Percentiles rank a stretch among this genome's conserved stretches.
Conservation (phyloP, 2,888 invertebrate species). For the Andrena trimmerana region DNA sequence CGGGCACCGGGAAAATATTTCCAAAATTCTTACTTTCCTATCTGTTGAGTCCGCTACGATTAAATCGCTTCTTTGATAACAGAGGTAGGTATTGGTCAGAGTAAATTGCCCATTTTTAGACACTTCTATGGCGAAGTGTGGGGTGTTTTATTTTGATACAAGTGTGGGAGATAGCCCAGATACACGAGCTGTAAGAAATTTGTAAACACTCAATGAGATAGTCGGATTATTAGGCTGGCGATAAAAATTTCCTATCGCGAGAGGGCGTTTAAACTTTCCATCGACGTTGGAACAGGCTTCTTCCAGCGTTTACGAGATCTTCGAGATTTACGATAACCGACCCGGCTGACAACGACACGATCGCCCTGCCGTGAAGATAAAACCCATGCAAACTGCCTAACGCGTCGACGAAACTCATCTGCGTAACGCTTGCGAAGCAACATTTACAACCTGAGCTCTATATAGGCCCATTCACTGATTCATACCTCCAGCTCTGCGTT, state of each 20-base stretch:
- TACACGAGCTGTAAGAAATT: neutral
- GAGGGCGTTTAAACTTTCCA: conserved; percentile 15
- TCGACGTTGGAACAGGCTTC: neutral
- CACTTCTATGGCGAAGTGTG: too few relatives aligned
- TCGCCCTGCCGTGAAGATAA: conserved; percentile 32
- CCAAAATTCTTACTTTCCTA: too few relatives aligned
- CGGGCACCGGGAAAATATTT: neutral
- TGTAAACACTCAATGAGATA: neutral
- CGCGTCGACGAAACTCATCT: conserved; percentile 19
- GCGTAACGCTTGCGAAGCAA: conserved; percentile 20
- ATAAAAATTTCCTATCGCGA: conserved; percentile 5
- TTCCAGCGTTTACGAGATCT: conserved; percentile 37
- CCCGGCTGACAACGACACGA: conserved; percentile 44
- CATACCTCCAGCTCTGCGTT: neutral
- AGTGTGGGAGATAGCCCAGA: neutral
- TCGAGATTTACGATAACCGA: conserved; percentile 44
- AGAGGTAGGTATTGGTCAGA: too few relatives aligned
- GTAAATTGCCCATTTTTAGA: too few relatives aligned
- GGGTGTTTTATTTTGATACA: too few relatives aligned
- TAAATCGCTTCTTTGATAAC: too few relatives aligned
- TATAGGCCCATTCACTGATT: neutral
- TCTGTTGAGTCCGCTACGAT: too few relatives aligned
- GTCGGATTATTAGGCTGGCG: neutral
- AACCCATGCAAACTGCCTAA: conserved; percentile 46
- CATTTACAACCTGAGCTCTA: conserved; percentile 25